phyloP scores from a whole-genome alignment of 2,797 vertebrate genomes.

The Alauda arvensis region DNA sequence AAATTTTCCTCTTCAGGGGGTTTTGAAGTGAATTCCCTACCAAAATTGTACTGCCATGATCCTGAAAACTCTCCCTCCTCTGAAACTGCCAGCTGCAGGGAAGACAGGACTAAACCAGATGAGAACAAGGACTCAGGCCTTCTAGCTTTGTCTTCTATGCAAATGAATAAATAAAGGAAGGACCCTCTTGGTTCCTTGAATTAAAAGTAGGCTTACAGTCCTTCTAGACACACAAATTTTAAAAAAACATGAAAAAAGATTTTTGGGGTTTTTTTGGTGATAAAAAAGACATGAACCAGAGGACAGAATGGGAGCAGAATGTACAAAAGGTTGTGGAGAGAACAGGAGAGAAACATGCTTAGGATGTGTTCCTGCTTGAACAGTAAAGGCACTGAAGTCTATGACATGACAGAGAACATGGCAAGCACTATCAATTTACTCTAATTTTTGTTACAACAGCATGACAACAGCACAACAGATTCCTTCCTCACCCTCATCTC shows the following conservation, averaged over 20 bases:
- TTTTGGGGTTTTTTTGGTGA: background rate
- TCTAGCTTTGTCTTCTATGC: background rate
- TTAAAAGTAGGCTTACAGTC: background rate
- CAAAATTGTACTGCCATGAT: background rate
- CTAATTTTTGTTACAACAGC: background rate
- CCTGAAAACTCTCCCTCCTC: background rate
- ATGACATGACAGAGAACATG: rapidly evolving
- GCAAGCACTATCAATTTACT: background rate
- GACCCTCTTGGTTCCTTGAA: background rate
- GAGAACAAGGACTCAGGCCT: background rate
- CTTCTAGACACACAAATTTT: rapidly evolving
- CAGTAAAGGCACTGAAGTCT: background rate
- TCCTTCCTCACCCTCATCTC: background rate
- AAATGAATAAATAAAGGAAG: background rate
- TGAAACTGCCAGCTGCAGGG: background rate
- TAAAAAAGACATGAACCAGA: background rate
- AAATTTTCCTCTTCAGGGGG: background rate
- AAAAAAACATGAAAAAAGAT: background rate
- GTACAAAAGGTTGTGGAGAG: background rate
- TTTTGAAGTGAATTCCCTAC: background rate
- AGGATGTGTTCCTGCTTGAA: background rate
- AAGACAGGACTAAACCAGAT: background rate
- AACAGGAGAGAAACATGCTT: background rate
- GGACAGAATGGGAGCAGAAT: background rate
- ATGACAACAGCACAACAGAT: background rate